Conservation (phyloP, 2,113 vertebrate genomes). For the Macquaria ambigua region DNA sequence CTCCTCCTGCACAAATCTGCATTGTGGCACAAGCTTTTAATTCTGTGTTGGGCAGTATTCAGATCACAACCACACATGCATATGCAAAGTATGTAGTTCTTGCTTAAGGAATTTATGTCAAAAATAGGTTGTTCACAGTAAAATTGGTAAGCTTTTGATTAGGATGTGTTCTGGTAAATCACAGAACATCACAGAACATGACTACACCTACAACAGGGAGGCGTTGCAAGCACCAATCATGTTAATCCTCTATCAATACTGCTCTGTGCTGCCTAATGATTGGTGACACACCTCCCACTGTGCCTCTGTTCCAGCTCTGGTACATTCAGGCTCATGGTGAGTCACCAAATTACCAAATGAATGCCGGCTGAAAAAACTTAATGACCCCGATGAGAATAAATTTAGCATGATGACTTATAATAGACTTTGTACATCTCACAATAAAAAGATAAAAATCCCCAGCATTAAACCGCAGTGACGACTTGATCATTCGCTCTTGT, state of each 20-base stretch:
- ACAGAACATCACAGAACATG: neutral
- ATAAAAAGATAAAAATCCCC: neutral
- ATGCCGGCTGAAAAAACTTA: constrained; percentile 30
- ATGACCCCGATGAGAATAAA: constrained; percentile 50
- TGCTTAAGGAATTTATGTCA: neutral
- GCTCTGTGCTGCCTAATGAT: constrained; percentile 66
- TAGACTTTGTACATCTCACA: constrained; percentile 1
- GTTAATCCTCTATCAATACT: constrained; percentile 50
- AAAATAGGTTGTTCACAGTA: neutral
- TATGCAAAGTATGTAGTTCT: neutral
- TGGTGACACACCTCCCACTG: constrained; percentile 62
- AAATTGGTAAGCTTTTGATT: neutral
- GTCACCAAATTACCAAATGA: constrained; percentile 61
- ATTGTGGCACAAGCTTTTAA: neutral
- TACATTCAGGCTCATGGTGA: constrained; percentile 57
- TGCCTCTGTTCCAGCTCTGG: constrained; percentile 41
- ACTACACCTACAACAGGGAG: constrained; percentile 18
- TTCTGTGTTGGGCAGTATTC: neutral
- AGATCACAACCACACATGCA: constrained; percentile 4
- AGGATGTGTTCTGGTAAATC: constrained; percentile 11
- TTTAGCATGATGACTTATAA: constrained; percentile 30
- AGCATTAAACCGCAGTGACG: neutral
- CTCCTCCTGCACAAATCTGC: constrained; percentile 16
- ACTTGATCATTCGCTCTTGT: neutral
- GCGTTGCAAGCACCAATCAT: constrained; percentile 15